Evolutionary conservation across 2,113 vertebrate species (phyloP).

Genomic region (Noctilio leporinus): DNA sequence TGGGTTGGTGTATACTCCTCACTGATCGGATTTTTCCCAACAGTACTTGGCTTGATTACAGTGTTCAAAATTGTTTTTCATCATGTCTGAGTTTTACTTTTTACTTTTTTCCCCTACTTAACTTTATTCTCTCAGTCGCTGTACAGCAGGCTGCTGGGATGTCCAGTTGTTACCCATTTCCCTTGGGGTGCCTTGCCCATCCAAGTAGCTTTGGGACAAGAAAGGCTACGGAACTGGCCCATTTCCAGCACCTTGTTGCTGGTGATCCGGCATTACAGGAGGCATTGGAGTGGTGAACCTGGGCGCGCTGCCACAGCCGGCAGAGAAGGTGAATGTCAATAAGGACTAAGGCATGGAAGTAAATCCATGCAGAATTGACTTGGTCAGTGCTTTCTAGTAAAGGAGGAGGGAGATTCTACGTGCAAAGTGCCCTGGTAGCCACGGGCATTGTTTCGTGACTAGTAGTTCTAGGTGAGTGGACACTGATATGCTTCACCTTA

Average conservation of each 20-base stretch:
- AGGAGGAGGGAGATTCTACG: conserved; percentile 31
- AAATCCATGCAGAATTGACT: conserved; percentile 57
- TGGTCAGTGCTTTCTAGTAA: conserved; percentile 63
- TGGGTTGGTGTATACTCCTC: conserved; percentile 61
- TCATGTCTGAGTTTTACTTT: background rate
- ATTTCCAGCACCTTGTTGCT: conserved; percentile 55
- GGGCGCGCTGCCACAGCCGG: conserved; percentile 61
- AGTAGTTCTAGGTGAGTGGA: conserved; percentile 42
- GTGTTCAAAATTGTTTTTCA: conserved; percentile 57
- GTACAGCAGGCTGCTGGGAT: conserved; percentile 26
- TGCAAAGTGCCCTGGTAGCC: conserved; percentile 15
- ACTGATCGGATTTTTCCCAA: conserved; percentile 69
- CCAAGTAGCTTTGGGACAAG: conserved; percentile 37
- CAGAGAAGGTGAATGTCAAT: conserved; percentile 64
- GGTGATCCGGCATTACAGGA: conserved; percentile 62
- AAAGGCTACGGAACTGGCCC: conserved; percentile 47
- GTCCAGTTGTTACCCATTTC: conserved; percentile 42
- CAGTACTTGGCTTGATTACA: conserved; percentile 67
- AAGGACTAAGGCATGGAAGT: conserved; percentile 40
- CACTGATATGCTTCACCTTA: conserved; percentile 22
- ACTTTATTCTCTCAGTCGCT: conserved; percentile 52
- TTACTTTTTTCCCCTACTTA: background rate
- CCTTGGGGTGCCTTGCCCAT: background rate
- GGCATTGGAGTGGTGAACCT: conserved; percentile 56
- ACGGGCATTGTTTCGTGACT: background rate